Base-by-base conservation (phyloP, 2,888 invertebrate species). In the Nematopogon swammerdamellus region DNA sequence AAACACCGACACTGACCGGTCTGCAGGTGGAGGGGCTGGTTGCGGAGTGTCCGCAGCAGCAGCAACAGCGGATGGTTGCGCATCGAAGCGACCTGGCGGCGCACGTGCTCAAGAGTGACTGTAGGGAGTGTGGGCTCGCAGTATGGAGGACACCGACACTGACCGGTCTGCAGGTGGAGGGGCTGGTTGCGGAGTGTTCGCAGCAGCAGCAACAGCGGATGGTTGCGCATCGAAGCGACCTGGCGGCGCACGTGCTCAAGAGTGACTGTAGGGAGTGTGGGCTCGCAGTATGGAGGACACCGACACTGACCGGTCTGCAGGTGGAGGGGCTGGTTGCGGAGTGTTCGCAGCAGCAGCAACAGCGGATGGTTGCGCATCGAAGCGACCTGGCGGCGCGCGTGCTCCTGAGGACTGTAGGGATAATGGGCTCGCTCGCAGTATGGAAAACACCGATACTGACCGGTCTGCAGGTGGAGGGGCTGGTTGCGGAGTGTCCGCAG, bases 271-370 rank as follows among this genome's bases (percentile, higher is more conserved):
- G n/a, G n/a, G n/a, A n/a, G n/a, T n/a, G n/a, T n/a, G n/a, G n/a
- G n/a, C n/a, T n/a, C n/a, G n/a, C n/a, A n/a, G n/a, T n/a, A n/a
- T n/a, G n/a, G n/a, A n/a, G n/a, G n/a, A n/a, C n/a, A n/a, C n/a
- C n/a, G n/a, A n/a, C n/a, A n/a, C n/a, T n/a, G n/a, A 76, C 77
- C 77, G 61, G 75, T 80, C 53, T 70, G 75, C 25, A 6, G 25
- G 5, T 25, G 25, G 5, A 25, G 25, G 5, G 25, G 25, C 10
- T 25, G 4, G 25, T 25, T 25, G 25, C 56, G 70, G 62, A 59
- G 74, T 68, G 63, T 75, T 66, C 76, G 67, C 59, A 71, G 68
- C 57, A 81, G 56, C 59, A 76, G 63, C 56, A 71, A 62, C 58
- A 74, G 65, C 56, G 69, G 77, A 52, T 68, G 73, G 25, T 25